phyloP scores from a whole-genome alignment of 2,888 invertebrate species.

The Boloria euphrosyne region DNA sequence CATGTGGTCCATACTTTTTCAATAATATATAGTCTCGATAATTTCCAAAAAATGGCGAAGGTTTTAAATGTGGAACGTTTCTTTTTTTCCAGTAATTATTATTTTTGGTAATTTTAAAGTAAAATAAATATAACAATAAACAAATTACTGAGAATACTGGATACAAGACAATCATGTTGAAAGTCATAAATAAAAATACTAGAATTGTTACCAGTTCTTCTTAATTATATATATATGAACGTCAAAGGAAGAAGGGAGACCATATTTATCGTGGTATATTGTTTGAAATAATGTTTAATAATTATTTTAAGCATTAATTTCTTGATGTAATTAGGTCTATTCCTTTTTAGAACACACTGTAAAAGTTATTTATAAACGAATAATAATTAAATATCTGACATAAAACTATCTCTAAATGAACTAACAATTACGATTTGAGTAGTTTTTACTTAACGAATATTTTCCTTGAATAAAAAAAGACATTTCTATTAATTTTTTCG shows the following conservation, averaged over 20 bases:
- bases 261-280: no score
- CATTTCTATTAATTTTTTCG: no score
- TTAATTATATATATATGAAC: conserved; percentile 7
- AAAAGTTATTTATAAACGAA: no score
- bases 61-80: conserved; percentile 14
- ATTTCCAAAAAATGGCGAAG: conserved; percentile 53
- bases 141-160: neutral
- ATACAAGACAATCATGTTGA: conserved; percentile 13
- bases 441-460: no score
- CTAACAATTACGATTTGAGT: no score
- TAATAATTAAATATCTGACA: no score
- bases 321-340: no score
- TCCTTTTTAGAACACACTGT: no score
- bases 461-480: no score
- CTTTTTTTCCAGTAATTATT: conserved; percentile 16
- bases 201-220: neutral
- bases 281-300: no score
- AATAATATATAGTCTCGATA: conserved; percentile 42
- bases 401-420: no score
- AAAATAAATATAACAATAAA: neutral
- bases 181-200: neutral
- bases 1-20: conserved; percentile 46
- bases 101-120: neutral
- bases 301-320: no score
- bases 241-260: conserved; percentile 1